Evolutionary conservation across 2,888 invertebrate genomes (phyloP).

Genomic region (Physocephala rufipes): DNA sequence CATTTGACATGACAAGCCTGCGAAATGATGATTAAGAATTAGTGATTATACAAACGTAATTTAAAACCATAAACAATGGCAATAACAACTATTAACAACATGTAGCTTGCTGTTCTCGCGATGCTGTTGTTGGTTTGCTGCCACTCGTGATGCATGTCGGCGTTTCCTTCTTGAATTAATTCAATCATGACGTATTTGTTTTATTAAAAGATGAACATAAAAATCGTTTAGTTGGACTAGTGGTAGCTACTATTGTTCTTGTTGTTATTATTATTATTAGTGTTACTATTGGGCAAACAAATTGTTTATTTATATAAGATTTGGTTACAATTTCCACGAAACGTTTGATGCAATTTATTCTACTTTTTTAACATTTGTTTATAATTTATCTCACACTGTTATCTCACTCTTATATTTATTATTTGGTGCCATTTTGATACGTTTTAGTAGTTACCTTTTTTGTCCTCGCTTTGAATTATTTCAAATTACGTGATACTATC

Average conservation of each 20-base stretch:
- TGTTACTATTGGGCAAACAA: too few relatives aligned
- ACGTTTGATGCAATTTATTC: too few relatives aligned
- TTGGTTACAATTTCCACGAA: too few relatives aligned
- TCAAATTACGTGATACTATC: constrained; percentile 7
- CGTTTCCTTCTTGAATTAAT: too few relatives aligned
- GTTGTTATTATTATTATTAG: background rate
- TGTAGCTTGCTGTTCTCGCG: constrained; percentile 18
- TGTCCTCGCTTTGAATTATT: constrained; percentile 2
- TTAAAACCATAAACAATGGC: too few relatives aligned
- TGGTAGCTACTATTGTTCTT: background rate
- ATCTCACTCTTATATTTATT: too few relatives aligned
- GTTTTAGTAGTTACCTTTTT: background rate
- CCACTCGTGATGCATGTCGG: too few relatives aligned
- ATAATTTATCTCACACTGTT: background rate
- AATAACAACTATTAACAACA: constrained; percentile 18
- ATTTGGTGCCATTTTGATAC: constrained; percentile 2
- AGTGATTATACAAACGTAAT: too few relatives aligned
- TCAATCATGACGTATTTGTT: background rate
- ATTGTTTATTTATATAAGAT: too few relatives aligned
- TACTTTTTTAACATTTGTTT: background rate
- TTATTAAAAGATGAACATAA: background rate
- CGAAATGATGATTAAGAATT: constrained; percentile 21
- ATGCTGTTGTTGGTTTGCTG: too few relatives aligned
- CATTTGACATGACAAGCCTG: constrained; percentile 5
- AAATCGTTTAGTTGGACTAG: background rate